phyloP scores from a whole-genome alignment of 1,140 invertebrate genomes.

The Eriocheir sinensis region DNA sequence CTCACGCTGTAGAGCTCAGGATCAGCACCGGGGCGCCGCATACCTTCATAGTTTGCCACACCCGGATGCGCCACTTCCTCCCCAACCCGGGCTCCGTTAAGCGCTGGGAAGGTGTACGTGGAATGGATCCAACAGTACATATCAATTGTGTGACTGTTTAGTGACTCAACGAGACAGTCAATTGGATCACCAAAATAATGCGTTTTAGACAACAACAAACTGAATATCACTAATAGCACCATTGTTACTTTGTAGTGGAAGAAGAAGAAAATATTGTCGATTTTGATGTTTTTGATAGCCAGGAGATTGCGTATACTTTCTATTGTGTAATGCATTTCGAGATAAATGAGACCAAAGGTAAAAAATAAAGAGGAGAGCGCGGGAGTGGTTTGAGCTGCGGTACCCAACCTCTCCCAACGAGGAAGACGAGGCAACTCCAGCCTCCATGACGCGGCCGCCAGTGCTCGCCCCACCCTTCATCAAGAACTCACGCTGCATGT shows the following conservation, averaged over 20 bases:
- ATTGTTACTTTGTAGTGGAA: constrained; percentile 97
- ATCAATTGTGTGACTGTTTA: constrained; percentile 89
- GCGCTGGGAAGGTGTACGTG: constrained; percentile 93
- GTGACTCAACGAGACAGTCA: constrained; percentile 92
- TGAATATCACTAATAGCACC: constrained; percentile 94
- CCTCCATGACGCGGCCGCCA: too few species aligned
- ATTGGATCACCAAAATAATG: constrained; percentile 98
- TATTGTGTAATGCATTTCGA: constrained; percentile 93
- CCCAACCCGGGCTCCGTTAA: constrained; percentile 86
- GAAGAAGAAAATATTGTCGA: constrained; percentile 96
- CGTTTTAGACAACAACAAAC: constrained; percentile 93
- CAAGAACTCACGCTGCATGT: too few species aligned
- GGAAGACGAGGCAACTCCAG: neutral
- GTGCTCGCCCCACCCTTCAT: too few species aligned
- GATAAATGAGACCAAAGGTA: neutral
- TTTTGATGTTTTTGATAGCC: constrained; percentile 94
- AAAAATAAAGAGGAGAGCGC: neutral
- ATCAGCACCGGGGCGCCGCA: neutral
- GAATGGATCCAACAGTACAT: constrained; percentile 98
- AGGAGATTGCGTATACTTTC: constrained; percentile 94
- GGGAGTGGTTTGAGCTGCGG: too few species aligned
- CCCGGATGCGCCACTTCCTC: constrained; percentile 83
- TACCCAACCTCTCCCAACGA: neutral
- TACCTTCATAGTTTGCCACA: constrained; percentile 81
- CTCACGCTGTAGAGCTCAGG: constrained; percentile 87